These are phyloP conservation scores for Lophotriccus pileatus DNA, from an alignment of 2,797 vertebrate species.

Conservation along the genomic window DNA sequence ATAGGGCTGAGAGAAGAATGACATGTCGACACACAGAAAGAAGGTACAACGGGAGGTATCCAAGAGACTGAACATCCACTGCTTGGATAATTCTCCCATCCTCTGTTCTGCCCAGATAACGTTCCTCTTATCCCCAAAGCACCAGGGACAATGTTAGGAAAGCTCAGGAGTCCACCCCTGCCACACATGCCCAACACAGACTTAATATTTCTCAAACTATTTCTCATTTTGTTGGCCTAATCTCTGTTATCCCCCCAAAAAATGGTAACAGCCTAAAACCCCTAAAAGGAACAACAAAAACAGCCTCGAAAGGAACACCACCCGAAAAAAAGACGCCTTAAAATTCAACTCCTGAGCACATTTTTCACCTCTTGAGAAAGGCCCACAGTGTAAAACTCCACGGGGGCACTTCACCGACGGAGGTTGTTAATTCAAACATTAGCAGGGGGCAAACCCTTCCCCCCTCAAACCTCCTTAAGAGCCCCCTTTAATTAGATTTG, in stretches of 20 bases:
- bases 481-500: slow-evolving; percentile 23
- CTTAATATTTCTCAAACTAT: rapidly evolving
- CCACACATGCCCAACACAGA: not conserved
- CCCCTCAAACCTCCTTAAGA: not conserved
- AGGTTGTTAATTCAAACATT: not conserved
- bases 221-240: not conserved
- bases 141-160: rapidly evolving
- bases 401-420: rapidly evolving
- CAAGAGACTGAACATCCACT: not conserved
- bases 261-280: not conserved
- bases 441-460: not conserved
- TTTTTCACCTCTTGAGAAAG: not conserved
- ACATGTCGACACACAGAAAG: rapidly evolving
- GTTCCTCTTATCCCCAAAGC: not conserved
- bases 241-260: not conserved
- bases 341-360: not conserved
- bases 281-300: not conserved
- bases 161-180: not conserved
- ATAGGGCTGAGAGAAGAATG: not conserved
- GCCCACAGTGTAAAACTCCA: not conserved
- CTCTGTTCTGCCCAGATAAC: not conserved
- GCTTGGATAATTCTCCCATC: not conserved
- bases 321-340: not conserved
- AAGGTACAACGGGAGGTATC: rapidly evolving
- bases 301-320: not conserved